Conservation (phyloP, 2,797 vertebrate genomes). For the Eutrigla gurnardus region DNA sequence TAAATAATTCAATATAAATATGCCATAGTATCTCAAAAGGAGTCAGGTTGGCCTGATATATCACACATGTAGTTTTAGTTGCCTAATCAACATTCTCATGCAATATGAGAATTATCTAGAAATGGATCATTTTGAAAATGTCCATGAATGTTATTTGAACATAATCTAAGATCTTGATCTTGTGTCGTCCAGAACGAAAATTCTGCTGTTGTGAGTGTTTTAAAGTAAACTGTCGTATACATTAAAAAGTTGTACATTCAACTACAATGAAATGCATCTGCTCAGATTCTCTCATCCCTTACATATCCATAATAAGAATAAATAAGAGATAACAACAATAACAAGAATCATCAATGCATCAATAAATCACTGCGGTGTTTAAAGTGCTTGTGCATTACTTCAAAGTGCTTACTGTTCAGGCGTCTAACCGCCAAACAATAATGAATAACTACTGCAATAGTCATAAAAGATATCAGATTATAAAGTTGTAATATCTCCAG, state of each 20-base stretch:
- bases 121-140: neutral
- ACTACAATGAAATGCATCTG: neutral
- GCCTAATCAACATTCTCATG: neutral
- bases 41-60: neutral
- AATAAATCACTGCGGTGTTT: neutral
- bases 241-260: neutral
- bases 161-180: neutral
- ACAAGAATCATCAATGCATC: neutral
- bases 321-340: neutral
- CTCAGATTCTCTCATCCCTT: neutral
- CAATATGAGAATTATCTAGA: neutral
- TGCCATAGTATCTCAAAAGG: neutral
- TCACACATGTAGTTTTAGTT: neutral
- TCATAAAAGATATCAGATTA: slow-evolving; percentile 38
- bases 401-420: neutral
- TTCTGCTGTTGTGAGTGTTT: neutral
- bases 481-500: slow-evolving; percentile 46
- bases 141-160: neutral
- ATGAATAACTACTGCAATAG: slow-evolving; percentile 24
- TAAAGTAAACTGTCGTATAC: neutral
- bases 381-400: neutral
- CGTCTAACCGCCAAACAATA: neutral
- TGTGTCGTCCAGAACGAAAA: neutral
- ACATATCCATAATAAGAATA: neutral
- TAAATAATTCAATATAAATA: neutral